Conservation (phyloP, 2,113 vertebrate genomes). For the Calonectris borealis region DNA sequence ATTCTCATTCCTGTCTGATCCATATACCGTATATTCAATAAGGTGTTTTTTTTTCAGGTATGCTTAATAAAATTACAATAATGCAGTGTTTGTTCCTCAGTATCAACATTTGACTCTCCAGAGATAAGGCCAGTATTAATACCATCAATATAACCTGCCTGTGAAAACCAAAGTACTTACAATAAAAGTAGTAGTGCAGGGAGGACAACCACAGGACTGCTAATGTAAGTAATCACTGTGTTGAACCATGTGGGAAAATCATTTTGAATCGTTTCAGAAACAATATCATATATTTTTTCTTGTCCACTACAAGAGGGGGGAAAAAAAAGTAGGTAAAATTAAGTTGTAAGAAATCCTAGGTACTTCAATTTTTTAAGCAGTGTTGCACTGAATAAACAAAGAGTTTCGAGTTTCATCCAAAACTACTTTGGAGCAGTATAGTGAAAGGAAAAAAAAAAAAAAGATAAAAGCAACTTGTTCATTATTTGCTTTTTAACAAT, state of each 20-base stretch:
- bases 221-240: conserved; percentile 86
- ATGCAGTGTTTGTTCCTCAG: not conserved
- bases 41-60: not conserved
- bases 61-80: not conserved
- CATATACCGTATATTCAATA: not conserved
- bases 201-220: conserved; percentile 92
- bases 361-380: not conserved
- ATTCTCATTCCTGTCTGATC: not conserved
- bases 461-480: not conserved
- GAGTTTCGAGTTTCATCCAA: not conserved
- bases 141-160: not conserved
- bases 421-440: not conserved
- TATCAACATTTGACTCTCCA: not conserved
- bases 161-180: conserved; percentile 75
- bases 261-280: conserved; percentile 88
- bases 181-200: conserved; percentile 90
- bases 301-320: conserved; percentile 81
- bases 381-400: not conserved
- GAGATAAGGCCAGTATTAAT: not conserved
- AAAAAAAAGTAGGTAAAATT: not conserved
- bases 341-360: not conserved
- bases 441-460: too few relatives aligned
- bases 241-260: conserved; percentile 93
- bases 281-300: conserved; percentile 97
- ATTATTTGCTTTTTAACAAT: not conserved